These are phyloP conservation scores for Engystomops pustulosus DNA, from an alignment of 2,113 vertebrate genomes.

Conservation along the genomic window DNA sequence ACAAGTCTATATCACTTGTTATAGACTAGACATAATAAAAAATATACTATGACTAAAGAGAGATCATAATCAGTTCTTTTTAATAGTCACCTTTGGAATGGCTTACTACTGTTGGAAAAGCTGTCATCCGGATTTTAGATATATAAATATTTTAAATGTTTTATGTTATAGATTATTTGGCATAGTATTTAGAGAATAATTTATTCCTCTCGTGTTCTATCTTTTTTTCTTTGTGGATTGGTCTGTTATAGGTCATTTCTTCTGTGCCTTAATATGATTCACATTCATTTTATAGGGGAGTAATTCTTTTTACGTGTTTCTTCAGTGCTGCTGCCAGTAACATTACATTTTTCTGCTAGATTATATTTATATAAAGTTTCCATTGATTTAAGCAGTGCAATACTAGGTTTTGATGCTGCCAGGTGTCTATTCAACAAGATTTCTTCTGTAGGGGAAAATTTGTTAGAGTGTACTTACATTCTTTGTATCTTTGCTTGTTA, in stretches of 20 bases:
- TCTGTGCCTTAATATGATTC: not conserved
- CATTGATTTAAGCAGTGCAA: not conserved
- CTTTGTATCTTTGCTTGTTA: not conserved
- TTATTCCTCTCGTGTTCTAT: not conserved
- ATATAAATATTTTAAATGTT: not conserved
- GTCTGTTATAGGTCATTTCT: not conserved
- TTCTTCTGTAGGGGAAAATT: not conserved
- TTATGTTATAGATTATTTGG: not conserved
- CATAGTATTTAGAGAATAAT: not conserved
- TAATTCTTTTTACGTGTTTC: not conserved
- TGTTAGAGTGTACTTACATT: no score
- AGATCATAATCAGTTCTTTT: not conserved
- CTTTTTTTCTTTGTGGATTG: not conserved
- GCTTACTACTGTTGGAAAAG: not conserved
- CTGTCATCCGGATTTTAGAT: not conserved
- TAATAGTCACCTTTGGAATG: not conserved
- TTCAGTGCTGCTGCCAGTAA: not conserved
- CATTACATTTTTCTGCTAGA: not conserved
- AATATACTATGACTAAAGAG: not conserved
- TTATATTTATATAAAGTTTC: not conserved
- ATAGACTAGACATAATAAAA: slow-evolving; percentile 25
- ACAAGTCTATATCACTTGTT: slow-evolving; percentile 19
- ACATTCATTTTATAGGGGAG: not conserved
- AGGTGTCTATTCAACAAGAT: not conserved
- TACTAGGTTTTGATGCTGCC: not conserved